Evolutionary conservation across 2,797 vertebrate genomes (phyloP).

Genomic region (Loriculus beryllinus): DNA sequence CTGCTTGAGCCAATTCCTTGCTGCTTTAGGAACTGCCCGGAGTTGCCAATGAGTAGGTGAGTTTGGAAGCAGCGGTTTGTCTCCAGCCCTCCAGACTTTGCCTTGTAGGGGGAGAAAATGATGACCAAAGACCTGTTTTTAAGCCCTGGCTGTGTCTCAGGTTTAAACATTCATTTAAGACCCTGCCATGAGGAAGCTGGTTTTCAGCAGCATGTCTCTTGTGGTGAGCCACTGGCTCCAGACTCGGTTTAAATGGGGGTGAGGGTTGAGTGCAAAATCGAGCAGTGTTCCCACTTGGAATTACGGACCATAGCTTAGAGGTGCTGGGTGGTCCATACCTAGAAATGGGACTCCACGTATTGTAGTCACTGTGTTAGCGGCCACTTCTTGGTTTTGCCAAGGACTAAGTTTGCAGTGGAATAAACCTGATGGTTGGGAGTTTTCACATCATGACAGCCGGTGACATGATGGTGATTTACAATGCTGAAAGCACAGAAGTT

Average conservation of each 20-base stretch:
- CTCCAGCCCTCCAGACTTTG: not conserved
- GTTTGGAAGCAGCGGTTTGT: not conserved
- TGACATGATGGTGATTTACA: not conserved
- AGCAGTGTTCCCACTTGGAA: not conserved
- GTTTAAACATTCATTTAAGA: not conserved
- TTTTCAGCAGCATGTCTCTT: not conserved
- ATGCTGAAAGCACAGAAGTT: not conserved
- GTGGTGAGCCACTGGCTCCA: not conserved
- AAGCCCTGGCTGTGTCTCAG: not conserved
- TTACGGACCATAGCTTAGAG: not conserved
- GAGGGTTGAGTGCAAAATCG: not conserved
- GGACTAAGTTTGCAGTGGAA: not conserved
- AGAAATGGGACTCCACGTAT: fast-evolving
- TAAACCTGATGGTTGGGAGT: not conserved
- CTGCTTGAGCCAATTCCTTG: not conserved
- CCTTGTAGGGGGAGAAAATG: fast-evolving
- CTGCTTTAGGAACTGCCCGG: not conserved
- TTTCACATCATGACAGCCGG: not conserved
- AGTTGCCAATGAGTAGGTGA: not conserved
- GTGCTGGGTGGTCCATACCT: not conserved
- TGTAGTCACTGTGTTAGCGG: not conserved
- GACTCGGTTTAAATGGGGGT: not conserved
- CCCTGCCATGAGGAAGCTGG: not conserved
- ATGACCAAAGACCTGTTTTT: not conserved
- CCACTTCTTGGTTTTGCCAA: not conserved